Evolutionary conservation across 2,797 vertebrate species (phyloP).

Genomic region (Helostoma temminkii): DNA sequence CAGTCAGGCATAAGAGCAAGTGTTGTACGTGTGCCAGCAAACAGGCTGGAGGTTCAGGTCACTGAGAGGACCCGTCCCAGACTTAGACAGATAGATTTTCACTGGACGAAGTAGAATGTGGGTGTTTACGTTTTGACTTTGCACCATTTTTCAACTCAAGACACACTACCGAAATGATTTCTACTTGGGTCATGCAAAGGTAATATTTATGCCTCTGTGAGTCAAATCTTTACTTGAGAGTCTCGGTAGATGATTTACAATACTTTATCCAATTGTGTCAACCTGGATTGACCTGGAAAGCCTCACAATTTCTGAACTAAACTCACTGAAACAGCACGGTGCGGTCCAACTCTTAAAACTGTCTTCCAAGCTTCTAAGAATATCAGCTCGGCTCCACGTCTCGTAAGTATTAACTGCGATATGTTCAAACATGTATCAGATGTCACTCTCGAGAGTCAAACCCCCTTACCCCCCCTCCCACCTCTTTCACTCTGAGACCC

Average conservation of each 20-base stretch:
- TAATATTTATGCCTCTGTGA: slow-evolving; percentile 15
- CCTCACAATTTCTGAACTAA: slow-evolving; percentile 48
- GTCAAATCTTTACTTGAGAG: slow-evolving; percentile 13
- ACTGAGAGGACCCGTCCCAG: slow-evolving; percentile 73
- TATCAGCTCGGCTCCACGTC: slow-evolving; percentile 64
- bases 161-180: slow-evolving; percentile 2
- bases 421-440: slow-evolving; percentile 82
- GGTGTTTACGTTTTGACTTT: slow-evolving; percentile 35
- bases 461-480: slow-evolving; percentile 64
- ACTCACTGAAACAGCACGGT: slow-evolving; percentile 29
- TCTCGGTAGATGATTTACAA: slow-evolving; percentile 51
- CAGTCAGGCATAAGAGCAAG: slow-evolving; percentile 79
- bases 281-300: slow-evolving; percentile 47
- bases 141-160: slow-evolving; percentile 20
- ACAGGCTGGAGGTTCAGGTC: slow-evolving; percentile 79
- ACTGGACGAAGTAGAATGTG: slow-evolving; percentile 4
- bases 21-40: slow-evolving; percentile 74
- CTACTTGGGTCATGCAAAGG: not conserved
- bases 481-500: slow-evolving; percentile 66
- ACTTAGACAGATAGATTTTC: slow-evolving; percentile 62
- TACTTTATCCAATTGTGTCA: slow-evolving; percentile 35
- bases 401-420: slow-evolving; percentile 74
- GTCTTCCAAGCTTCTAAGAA: slow-evolving; percentile 61
- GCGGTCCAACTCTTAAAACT: slow-evolving; percentile 49
- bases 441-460: slow-evolving; percentile 79